A percentile compares a stretch with the other conserved stretches of the same genome.
phyloP scores from a whole-genome alignment of 2,113 vertebrate species.

The Archilochus colubris region DNA sequence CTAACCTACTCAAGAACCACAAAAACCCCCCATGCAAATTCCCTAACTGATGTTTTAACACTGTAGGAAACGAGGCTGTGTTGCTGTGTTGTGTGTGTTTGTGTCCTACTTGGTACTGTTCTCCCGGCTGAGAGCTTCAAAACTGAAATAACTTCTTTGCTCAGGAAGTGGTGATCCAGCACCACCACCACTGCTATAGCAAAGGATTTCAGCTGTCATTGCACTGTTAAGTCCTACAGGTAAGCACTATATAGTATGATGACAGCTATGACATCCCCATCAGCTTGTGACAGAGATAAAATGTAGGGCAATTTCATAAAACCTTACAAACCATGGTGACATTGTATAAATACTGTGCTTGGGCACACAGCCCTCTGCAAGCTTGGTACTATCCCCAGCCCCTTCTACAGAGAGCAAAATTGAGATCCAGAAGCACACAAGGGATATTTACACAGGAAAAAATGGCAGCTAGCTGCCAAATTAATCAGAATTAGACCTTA shows the following conservation, averaged over 20 bases:
- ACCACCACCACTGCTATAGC: background rate
- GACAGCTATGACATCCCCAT: background rate
- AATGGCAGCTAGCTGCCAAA: constrained; percentile 10
- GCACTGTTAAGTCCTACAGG: background rate
- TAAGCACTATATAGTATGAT: background rate
- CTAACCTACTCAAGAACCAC: background rate
- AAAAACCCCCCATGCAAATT: background rate
- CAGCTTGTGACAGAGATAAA: background rate
- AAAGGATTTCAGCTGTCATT: background rate
- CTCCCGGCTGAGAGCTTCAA: background rate
- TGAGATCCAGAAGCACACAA: constrained; percentile 9
- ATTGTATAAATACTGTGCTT: background rate
- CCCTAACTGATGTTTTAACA: background rate
- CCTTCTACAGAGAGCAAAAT: background rate
- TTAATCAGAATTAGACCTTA: constrained; percentile 53
- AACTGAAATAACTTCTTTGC: background rate
- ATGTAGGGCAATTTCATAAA: background rate
- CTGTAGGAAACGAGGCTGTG: background rate
- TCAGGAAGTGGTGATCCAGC: background rate
- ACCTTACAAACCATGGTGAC: background rate
- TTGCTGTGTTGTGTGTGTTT: background rate
- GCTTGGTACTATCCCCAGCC: background rate
- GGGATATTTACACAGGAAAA: constrained; percentile 15
- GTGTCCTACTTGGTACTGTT: background rate
- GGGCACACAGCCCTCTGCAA: background rate